These are phyloP conservation scores for Archilochus colubris DNA, from an alignment of 2,113 vertebrate genomes.

Conservation along the genomic window DNA sequence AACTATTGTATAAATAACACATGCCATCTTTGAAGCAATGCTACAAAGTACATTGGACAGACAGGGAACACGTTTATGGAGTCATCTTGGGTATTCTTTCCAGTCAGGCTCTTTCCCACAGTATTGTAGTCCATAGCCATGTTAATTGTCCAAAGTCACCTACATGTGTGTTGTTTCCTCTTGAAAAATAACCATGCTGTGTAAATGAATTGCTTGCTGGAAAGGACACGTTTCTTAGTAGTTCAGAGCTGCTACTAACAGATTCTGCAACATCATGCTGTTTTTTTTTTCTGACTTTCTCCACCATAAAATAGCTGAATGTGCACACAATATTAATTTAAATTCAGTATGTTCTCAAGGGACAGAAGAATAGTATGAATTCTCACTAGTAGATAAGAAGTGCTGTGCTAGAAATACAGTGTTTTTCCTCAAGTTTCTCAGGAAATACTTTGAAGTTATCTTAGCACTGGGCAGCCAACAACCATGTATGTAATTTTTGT, in stretches of 20 bases:
- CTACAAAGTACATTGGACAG: neutral
- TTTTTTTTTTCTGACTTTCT: neutral
- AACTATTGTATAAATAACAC: neutral
- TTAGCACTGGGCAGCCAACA: neutral
- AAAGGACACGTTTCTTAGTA: neutral
- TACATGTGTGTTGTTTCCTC: accelerated
- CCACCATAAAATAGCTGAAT: neutral
- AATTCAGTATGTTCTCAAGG: neutral
- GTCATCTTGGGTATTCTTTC: neutral
- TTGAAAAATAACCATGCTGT: neutral
- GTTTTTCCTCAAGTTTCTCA: neutral
- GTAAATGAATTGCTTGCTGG: neutral
- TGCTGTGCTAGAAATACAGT: neutral
- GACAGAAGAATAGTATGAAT: neutral
- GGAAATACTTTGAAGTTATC: neutral
- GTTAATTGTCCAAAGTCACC: neutral
- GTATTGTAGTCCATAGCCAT: neutral
- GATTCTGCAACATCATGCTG: neutral
- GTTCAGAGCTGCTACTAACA: neutral
- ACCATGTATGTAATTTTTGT: neutral
- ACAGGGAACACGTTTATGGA: neutral
- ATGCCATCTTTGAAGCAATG: neutral
- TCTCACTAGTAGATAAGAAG: neutral
- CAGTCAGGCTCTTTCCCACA: neutral
- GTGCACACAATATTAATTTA: neutral